Evolutionary conservation across 1,140 invertebrate species (phyloP).

Genomic region (Bombus superbus): DNA sequence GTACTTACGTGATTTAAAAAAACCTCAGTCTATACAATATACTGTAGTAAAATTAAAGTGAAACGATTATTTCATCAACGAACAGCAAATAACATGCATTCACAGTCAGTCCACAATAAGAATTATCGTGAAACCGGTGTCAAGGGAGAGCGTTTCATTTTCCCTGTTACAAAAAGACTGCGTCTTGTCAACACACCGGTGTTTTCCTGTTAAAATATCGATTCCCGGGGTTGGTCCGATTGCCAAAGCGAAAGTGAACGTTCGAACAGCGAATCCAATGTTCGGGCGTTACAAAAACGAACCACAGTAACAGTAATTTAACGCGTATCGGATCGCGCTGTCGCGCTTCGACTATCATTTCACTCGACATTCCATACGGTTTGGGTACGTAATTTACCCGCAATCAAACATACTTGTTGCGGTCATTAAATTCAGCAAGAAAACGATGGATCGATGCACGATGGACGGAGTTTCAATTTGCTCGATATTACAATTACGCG

Average conservation of each 20-base stretch:
- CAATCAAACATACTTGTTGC: slow-evolving; percentile 13
- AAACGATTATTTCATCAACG: neutral
- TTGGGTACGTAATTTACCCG: slow-evolving; percentile 18
- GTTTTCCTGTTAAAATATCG: slow-evolving; percentile 39
- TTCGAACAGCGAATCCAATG: neutral
- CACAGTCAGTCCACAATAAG: neutral
- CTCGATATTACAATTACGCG: slow-evolving; percentile 32
- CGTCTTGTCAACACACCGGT: neutral
- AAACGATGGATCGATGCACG: neutral
- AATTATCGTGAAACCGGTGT: slow-evolving; percentile 6
- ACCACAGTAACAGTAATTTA: slow-evolving; percentile 24
- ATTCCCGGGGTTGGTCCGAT: slow-evolving; percentile 13
- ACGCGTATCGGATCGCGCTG: neutral
- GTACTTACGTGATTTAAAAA: neutral
- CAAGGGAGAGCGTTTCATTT: slow-evolving; percentile 3
- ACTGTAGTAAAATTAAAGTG: neutral
- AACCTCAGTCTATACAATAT: neutral
- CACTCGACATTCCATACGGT: neutral
- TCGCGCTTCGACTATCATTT: neutral
- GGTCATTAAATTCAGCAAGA: slow-evolving; percentile 23
- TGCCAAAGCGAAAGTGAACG: slow-evolving; percentile 31
- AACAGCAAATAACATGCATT: neutral
- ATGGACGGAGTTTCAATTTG: neutral
- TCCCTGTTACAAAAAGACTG: neutral
- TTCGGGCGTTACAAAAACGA: slow-evolving; percentile 25